phyloP scores from a whole-genome alignment of 1,140 invertebrate genomes.

The Rhynchophorus ferrugineus region DNA sequence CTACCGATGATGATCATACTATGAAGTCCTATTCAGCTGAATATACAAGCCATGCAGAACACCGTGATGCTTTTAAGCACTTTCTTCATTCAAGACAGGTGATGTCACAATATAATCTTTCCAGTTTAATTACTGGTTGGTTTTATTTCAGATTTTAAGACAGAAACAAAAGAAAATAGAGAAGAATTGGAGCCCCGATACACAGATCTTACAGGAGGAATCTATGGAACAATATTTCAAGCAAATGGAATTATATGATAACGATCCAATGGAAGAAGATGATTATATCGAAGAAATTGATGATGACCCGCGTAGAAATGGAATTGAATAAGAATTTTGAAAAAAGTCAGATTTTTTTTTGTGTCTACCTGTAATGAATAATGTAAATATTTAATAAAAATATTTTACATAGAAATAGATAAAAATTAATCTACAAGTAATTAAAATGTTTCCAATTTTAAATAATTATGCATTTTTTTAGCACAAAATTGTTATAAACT shows the following conservation, averaged over 20 bases:
- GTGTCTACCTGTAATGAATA: too few species aligned
- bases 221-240: constrained; percentile 17
- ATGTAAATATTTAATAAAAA: too few species aligned
- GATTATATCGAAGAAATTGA: constrained; percentile 24
- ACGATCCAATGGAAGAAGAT: constrained; percentile 15
- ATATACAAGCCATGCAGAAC: constrained; percentile 9
- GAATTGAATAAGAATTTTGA: constrained; percentile 5
- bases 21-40: too few species aligned
- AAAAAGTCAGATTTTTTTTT: too few species aligned
- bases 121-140: constrained; percentile 6
- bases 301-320: not conserved
- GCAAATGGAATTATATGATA: constrained; percentile 1
- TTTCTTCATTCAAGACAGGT: constrained; percentile 28
- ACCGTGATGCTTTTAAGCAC: constrained; percentile 25
- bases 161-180: constrained; percentile 14
- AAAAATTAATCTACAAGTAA: too few species aligned
- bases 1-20: too few species aligned
- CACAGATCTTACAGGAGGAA: too few species aligned
- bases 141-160: constrained; percentile 23
- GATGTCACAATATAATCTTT: constrained; percentile 6
- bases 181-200: constrained; percentile 28
- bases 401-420: too few species aligned
- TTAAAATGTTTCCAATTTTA: too few species aligned
- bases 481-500: too few species aligned
- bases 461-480: too few species aligned